Base-by-base conservation (phyloP, 2,797 vertebrate species). In the Catamblyrhynchus diadema region DNA sequence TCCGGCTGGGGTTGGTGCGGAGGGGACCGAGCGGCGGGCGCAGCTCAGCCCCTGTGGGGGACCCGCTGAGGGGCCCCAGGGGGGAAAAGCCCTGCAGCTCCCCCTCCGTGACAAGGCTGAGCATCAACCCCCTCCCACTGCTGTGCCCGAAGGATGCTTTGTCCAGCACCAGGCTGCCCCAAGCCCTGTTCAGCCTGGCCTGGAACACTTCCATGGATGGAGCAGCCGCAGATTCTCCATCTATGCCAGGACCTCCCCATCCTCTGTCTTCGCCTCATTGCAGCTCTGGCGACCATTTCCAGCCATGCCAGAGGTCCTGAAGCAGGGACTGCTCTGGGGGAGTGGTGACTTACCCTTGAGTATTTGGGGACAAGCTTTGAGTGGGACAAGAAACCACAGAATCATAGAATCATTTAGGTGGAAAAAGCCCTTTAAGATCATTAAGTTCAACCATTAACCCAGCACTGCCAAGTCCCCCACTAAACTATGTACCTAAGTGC, bases 11-110 rank as follows among this genome's bases (percentile, higher is more conserved):
- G 32, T 11, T 23, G 7, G n/a, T 23, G 10, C 15, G 10, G 24
- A 18, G 24, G 24, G 8, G 56, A 37, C 1, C 33, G 33, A 59
- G 24, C 4, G 13, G 56, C 56, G 6, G 56, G 23, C 3, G 18
- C 8, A 3, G 6, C 20, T 6, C 59, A 2, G 20, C 8, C 33
- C 2, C 0, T 65, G 19, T 14, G 5, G 8, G 28, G 3, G 6
- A 12, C 16, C 19, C n/a, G 56, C 33, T n/a, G 66, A 66, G 70
- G 27, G 37, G 16, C 27, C 9, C 3, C 24, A 2, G 4, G 6
- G 20, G 7, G 10, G 6, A 32, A 12, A 0, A 0, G 33, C 7
- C 18, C 37, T 48, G 73, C 28, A 33, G 4, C 27, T 4, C 14
- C 5, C 0, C 5, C 28, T 48, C 5, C 21, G 25, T 30, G 24